Evolutionary conservation across 1,140 invertebrate species (phyloP), one percentile per base, ranked within the genome.

Genomic region (Habropoda laboriosa): DNA sequence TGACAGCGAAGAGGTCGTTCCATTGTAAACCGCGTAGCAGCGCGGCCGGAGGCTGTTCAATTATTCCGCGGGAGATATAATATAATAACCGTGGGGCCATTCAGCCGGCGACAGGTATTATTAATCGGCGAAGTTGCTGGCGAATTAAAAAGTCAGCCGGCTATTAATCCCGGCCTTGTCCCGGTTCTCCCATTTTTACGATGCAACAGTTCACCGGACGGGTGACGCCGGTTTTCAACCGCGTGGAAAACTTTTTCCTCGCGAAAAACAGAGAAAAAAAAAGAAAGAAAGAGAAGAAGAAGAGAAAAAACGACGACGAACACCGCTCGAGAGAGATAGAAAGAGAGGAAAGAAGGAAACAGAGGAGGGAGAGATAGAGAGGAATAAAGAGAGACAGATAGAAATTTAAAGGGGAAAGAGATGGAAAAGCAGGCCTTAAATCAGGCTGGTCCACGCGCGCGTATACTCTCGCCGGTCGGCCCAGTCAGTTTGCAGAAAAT

Each of bases 401-500:
- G n/a, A n/a, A n/a, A 40, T 42, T 42, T 42, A 42, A n/a, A 16
- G 42, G 27, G 64, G 16, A 70, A 53, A 73, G 53, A 51, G 32
- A 38, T 40, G 45, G 81, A 80, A 58, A 80, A 79, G 81, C 66
- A 79, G 45, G 27, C 35, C 81, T 82, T 89, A 86, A 88, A 90
- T 90, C 88, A 90, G 84, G 76, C 83, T 82, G 84, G 85, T 70
- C 61, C 80, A 76, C 80, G 83, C 72, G 78, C 80, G 83, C 72
- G 81, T 89, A 86, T n/a, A n/a, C n/a, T n/a, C 84, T 81, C 84
- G 85, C n/a, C 81, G 86, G 74, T 76, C 70, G 79, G 75, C 85
- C n/a, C 81, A 85, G 87, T 89, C 85, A 81, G 87, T 86, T 89
- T 85, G 85, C 84, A 83, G 88, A 89, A 91, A 91, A 91, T 91